Evolutionary conservation across 2,797 vertebrate genomes (phyloP), one percentile per base, ranked within the genome.

Genomic region (Heliangelus exortis): DNA sequence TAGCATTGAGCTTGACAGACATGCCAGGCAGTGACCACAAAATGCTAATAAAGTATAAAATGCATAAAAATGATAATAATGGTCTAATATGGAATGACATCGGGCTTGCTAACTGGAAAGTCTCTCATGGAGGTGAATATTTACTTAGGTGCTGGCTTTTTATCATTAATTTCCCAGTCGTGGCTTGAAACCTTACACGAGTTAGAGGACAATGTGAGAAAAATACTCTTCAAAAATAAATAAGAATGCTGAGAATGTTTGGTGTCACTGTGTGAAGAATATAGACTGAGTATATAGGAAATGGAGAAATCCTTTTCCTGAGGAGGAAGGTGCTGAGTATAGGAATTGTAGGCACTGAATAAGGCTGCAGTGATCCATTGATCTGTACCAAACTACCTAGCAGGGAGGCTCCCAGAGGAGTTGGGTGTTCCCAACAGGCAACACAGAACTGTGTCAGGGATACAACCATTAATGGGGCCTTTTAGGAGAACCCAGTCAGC

Each of bases 141-240:
- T 84, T 90, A 84, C 55, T 89, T 73, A 78, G 72, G 50, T 82
- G 39, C 67, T 82, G 77, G n/a, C 39, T 92, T 25, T 79, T 95
- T 43, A 12, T 73, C 62, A 71, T 81, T 50, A 80, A 88, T 91
- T 96, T 89, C 95, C 33, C 33, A 62, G n/a, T 85, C 74, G n/a
- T 39, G 47, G 69, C 91, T 92, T 87, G 76, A 91, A 96, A 92
- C 61, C 65, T 28, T 21, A 33, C 14, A 82, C 34, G 65, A 82
- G 91, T 78, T 95, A 87, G 53, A 82, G 45, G 54, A 26, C 25
- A 74, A 34, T 41, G 59, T 36, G 50, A 90, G 86, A 34, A 53
- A 82, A 93, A 59, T 57, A 54, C 45, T 91, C 25, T 77, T 71
- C 15, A 58, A n/a, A 59, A 63, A 48, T 39, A 74, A 65, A 83